phyloP scores from a whole-genome alignment of 2,113 vertebrate species.

The Vicugna pacos region DNA sequence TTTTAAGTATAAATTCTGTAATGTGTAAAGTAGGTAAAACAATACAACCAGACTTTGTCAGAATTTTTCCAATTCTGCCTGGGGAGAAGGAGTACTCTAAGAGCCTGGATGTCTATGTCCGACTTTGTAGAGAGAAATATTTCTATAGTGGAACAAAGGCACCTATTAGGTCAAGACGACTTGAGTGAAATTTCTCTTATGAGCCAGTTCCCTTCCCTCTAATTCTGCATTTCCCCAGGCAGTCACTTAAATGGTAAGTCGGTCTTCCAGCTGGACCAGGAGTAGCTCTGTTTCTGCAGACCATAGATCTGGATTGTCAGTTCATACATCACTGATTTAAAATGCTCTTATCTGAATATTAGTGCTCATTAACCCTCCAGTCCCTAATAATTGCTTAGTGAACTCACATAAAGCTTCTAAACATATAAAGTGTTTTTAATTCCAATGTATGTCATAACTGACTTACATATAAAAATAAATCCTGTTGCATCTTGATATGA shows the following conservation, averaged over 20 bases:
- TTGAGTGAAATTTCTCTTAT: background rate
- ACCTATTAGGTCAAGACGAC: background rate
- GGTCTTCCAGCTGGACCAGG: background rate
- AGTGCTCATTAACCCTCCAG: background rate
- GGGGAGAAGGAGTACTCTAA: background rate
- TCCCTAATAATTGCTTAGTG: background rate
- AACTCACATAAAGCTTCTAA: background rate
- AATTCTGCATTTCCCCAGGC: slow-evolving; percentile 11
- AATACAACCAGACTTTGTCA: background rate
- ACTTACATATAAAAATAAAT: background rate
- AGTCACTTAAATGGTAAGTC: background rate
- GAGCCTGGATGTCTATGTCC: background rate
- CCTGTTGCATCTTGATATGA: background rate
- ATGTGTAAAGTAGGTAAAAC: background rate
- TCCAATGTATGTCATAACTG: background rate
- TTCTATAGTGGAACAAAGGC: background rate
- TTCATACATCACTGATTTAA: background rate
- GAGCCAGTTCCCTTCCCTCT: background rate
- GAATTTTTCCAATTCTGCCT: background rate
- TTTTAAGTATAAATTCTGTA: background rate
- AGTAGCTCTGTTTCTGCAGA: slow-evolving; percentile 36
- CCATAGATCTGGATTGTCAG: background rate
- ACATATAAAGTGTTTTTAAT: background rate
- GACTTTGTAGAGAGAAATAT: background rate
- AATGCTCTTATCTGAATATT: background rate